Evolutionary conservation across 2,888 invertebrate genomes (phyloP).

Genomic region (Globia sparganii): DNA sequence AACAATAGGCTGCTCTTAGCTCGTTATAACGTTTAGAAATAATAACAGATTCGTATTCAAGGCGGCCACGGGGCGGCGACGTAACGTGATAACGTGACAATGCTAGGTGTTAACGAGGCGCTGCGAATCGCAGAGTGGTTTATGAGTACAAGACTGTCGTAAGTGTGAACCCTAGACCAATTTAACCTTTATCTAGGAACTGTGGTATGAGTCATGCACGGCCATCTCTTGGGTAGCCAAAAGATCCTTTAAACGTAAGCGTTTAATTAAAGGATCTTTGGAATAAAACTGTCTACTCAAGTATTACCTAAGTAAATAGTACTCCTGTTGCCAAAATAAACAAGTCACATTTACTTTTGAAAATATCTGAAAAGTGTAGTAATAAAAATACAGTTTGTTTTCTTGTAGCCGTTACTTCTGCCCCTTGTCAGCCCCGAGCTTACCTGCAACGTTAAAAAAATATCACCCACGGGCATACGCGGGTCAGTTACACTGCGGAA

Average conservation of each 20-base stretch:
- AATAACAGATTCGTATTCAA: slow-evolving; percentile 51
- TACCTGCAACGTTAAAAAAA: slow-evolving; percentile 55
- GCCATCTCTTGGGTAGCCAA: neutral
- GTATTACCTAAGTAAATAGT: neutral
- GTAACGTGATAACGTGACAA: slow-evolving; percentile 22
- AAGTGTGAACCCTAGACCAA: slow-evolving; percentile 7
- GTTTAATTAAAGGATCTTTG: too few species aligned
- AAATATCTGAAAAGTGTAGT: slow-evolving; percentile 3
- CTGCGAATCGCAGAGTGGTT: neutral
- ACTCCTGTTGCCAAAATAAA: neutral
- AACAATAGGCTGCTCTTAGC: slow-evolving; percentile 54
- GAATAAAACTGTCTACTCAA: neutral
- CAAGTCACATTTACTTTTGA: slow-evolving; percentile 19
- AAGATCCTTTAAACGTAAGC: neutral
- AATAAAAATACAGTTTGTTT: slow-evolving; percentile 35
- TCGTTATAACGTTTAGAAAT: slow-evolving; percentile 50
- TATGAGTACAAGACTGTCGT: slow-evolving; percentile 10
- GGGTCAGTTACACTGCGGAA: slow-evolving; percentile 53
- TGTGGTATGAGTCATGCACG: neutral
- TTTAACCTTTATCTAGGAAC: slow-evolving; percentile 2
- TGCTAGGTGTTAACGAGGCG: slow-evolving; percentile 17
- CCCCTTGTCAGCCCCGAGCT: slow-evolving; percentile 20
- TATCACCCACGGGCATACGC: slow-evolving; percentile 32
- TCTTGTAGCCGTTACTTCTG: slow-evolving; percentile 35
- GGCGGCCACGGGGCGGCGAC: slow-evolving; percentile 1